Evolutionary conservation across 53 echinoderm and acorn worm species (phyloP), one percentile per base, ranked within the genome.

Genomic region (Holothuria scabra): DNA sequence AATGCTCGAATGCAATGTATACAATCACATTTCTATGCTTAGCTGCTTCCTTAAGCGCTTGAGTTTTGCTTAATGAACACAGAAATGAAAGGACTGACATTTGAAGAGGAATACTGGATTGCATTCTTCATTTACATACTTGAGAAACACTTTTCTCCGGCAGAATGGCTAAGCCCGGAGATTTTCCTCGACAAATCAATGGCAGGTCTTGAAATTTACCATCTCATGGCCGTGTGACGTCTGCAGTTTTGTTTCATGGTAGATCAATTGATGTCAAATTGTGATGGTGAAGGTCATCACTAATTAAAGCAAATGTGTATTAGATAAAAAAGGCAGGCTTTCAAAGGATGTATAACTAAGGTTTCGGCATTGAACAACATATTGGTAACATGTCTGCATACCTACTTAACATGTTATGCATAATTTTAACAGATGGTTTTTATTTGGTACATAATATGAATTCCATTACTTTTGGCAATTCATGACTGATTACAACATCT

Each of bases 1-100:
- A 63, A 63, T 81, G 82, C 82, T 81, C 65, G 5, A 41, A 33
- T 81, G 82, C 82, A 81, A 64, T 64, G 64, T 81, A 81, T 81
- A 81, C 82, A 81, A 81, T 81, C 82, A 64, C 82, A 81, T 81
- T 81, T 81, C 82, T 81, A 61, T 81, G 82, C 62, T 81, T 81
- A 64, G 82, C 65, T 63, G 82, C 24, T 41, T 61, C 82, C 65
- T 81, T 81, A 81, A 81, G 82, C 82, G 82, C 82, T 48, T 81
- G 62, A 81, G 82, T 81, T 81, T 81, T 81, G 62, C 32, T 48
- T 63, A 63, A 81, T 81, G 82, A 81, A 81, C 82, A 46, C 46
- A 61, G 65, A 64, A 59, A 79, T 79, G 82, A 64, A 64, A 38
- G 65, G 46, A 81, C 64, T 81, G 82, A 81, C 82, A 81, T 81